Evolutionary conservation across 30 jellyfish, hydroid and myxozoan species (phyloP).

Genomic region (Mastigias papua): DNA sequence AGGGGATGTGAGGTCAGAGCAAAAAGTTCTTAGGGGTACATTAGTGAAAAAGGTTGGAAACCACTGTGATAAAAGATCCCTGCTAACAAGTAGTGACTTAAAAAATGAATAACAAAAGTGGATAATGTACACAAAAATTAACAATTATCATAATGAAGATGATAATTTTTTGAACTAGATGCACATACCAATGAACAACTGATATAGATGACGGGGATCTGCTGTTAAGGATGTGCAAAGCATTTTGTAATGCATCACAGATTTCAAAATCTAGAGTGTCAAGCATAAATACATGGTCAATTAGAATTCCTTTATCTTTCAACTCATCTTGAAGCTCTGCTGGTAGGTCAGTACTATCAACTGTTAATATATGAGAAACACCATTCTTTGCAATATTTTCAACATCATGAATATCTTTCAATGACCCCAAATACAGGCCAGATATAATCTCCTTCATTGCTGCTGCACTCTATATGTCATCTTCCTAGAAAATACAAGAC

Average conservation of each 20-base stretch:
- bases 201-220: slow-evolving; percentile 1
- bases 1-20: no score
- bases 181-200: slow-evolving; percentile 5
- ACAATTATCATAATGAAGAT: no score
- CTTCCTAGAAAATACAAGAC: background rate
- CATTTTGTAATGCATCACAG: slow-evolving; percentile 6
- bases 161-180: background rate
- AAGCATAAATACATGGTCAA: slow-evolving; percentile 19
- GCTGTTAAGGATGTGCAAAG: background rate
- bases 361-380: slow-evolving; percentile 6
- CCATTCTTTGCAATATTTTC: background rate
- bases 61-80: no score
- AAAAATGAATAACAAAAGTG: no score
- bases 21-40: no score
- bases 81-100: no score
- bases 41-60: no score
- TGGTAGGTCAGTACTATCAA: slow-evolving; percentile 19
- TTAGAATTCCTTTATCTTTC: background rate
- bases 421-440: slow-evolving; percentile 12
- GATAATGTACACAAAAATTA: no score
- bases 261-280: slow-evolving; percentile 22
- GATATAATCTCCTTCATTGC: slow-evolving; percentile 7
- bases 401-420: slow-evolving; percentile 3
- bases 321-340: slow-evolving; percentile 6
- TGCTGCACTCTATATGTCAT: background rate